Evolutionary conservation across 2,888 invertebrate genomes (phyloP).

Genomic region (Luffia ferchaultella): DNA sequence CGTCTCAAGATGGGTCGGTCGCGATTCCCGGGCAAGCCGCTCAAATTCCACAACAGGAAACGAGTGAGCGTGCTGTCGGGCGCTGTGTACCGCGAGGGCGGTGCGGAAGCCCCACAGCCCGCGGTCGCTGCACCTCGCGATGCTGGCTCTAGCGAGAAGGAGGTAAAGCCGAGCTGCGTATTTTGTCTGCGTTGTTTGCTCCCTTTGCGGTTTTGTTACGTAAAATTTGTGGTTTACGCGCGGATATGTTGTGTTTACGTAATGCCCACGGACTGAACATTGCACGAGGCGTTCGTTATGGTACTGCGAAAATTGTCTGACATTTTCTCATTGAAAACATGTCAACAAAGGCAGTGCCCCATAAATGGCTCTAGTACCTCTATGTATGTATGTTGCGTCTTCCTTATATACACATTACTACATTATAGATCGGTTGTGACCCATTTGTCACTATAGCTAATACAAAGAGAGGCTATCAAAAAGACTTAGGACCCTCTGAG

Average conservation of each 20-base stretch:
- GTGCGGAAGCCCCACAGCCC: constrained; percentile 51
- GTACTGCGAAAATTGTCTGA: constrained; percentile 33
- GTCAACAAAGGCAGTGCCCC: constrained; percentile 32
- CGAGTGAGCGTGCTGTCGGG: constrained; percentile 81
- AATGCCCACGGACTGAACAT: constrained; percentile 39
- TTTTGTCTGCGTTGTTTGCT: constrained; percentile 14
- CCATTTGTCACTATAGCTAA: no score
- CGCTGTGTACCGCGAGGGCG: constrained; percentile 60
- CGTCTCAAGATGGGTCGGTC: constrained; percentile 78
- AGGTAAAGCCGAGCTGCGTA: constrained; percentile 36
- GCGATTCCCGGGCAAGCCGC: constrained; percentile 89
- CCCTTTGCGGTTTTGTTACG: constrained; percentile 24
- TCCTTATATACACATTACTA: no score
- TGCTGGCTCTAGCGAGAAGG: constrained; percentile 59
- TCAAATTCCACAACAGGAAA: constrained; percentile 86
- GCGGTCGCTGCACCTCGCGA: constrained; percentile 47
- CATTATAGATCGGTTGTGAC: no score
- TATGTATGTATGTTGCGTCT: no score
- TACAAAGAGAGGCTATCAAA: no score
- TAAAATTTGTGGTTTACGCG: constrained; percentile 26
- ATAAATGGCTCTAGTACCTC: neutral
- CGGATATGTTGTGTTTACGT: constrained; percentile 55
- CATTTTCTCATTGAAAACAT: constrained; percentile 32
- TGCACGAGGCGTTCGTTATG: constrained; percentile 24
- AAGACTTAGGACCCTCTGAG: no score